Evolutionary conservation across 2,888 invertebrate species (phyloP).

Genomic region (Plebejus argus): DNA sequence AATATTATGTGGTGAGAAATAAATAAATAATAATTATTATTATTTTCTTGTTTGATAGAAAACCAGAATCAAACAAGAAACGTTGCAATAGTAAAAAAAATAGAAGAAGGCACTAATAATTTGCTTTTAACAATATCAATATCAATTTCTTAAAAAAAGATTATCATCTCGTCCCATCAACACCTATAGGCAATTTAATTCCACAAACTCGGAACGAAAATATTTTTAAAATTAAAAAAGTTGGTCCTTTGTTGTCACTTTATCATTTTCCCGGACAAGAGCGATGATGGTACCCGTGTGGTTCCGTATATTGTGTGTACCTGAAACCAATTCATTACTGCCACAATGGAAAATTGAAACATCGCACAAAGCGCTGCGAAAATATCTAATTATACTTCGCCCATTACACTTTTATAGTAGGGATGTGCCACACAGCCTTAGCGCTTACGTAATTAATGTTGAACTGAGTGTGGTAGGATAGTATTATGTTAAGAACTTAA

Average conservation of each 20-base stretch:
- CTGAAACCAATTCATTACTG: conserved; percentile 4
- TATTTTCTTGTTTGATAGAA: too few relatives aligned
- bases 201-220: not conserved
- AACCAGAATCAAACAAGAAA: too few relatives aligned
- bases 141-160: not conserved
- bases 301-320: not conserved
- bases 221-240: conserved; percentile 4
- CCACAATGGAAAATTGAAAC: conserved; percentile 25
- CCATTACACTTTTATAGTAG: not conserved
- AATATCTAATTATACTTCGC: conserved; percentile 5
- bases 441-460: not conserved
- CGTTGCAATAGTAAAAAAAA: too few relatives aligned
- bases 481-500: too few relatives aligned
- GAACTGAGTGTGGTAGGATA: not conserved
- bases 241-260: not conserved
- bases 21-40: too few relatives aligned
- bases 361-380: not conserved
- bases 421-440: not conserved
- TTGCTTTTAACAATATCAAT: not conserved
- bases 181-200: not conserved
- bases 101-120: too few relatives aligned
- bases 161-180: not conserved
- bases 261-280: conserved; percentile 3
- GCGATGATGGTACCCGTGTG: not conserved
- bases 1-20: too few relatives aligned